Evolutionary conservation across 2,888 invertebrate genomes (phyloP), one percentile per base, ranked within the genome.

Genomic region (Folsomia candida): DNA sequence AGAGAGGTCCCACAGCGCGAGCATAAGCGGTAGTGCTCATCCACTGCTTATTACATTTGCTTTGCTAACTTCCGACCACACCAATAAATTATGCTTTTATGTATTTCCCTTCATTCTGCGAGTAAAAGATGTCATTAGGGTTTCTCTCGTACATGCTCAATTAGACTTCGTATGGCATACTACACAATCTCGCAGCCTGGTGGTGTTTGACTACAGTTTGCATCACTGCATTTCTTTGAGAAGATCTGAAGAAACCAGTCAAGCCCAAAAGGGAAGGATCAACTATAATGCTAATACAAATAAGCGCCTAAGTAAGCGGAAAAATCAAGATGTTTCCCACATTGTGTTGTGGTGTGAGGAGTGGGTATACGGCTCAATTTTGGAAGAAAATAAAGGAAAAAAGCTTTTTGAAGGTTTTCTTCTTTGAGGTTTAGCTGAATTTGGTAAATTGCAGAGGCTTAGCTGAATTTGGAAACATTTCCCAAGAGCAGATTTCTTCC

Each of bases 381-480:
- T 4, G 37, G 37, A 14, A 37, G 37, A 37, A 37, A 37, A n/a
- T n/a, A n/a, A 37, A 37, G 37, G 14, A 9, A 14, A 37, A 37
- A 37, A 37, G 14, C 37, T 37, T 37, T 37, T 37, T 37, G 37
- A 37, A 37, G 37, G 37, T 37, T 37, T 37, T 37, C 14, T 37
- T 37, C 37, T 37, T 37, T 37, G 37, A 37, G 37, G 14, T 37
- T 37, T 37, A 9, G 37, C 37, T 37, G n/a, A n/a, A n/a, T 37
- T 37, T 37, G 37, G 37, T 37, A 37, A 37, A 37, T 37, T 37
- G 37, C 37, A 37, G 37, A 37, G 37, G 37, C 37, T 37, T 37
- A 37, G 62, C 70, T 68, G 64, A 68, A 71, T 71, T 69, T 71
- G 69, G 68, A 69, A 59, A 74, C 72, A 70, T 72, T 70, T 69